Conservation (phyloP, 35 echinoderm and acorn worm genomes). For the Apostichopus japonicus region DNA sequence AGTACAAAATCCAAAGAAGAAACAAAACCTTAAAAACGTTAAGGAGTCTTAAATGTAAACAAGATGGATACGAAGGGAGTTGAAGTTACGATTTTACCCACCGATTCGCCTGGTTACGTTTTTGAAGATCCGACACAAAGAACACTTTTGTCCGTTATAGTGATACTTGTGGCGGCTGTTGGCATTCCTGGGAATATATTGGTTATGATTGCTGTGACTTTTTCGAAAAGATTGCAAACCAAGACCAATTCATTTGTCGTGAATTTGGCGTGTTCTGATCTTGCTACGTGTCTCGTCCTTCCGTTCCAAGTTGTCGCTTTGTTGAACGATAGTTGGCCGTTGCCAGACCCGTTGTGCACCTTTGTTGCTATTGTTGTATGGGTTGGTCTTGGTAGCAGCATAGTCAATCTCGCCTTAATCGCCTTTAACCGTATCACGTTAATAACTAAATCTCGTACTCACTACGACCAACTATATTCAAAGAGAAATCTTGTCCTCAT, state of each 20-base stretch:
- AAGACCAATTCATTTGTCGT: constrained; percentile 85
- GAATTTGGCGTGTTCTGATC: constrained; percentile 71
- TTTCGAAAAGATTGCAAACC: constrained; percentile 70
- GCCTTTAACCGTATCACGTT: constrained; percentile 71
- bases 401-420: constrained; percentile 67
- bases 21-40: no score
- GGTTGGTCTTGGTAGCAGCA: constrained; percentile 46
- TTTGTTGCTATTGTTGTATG: constrained; percentile 57
- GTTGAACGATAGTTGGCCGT: constrained; percentile 66
- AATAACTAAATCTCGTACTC: constrained; percentile 61
- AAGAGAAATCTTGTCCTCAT: constrained; percentile 55
- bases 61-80: no score
- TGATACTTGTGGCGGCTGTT: background rate
- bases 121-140: constrained; percentile 34
- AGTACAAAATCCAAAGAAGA: no score
- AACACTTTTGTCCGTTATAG: background rate
- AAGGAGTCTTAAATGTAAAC: no score
- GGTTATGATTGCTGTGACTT: constrained; percentile 68
- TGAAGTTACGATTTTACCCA: no score
- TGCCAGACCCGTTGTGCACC: constrained; percentile 45
- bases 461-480: constrained; percentile 66
- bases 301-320: constrained; percentile 58
- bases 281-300: constrained; percentile 41
- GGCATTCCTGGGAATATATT: constrained; percentile 41
- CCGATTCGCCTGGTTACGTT: background rate